phyloP scores from a whole-genome alignment of 2,113 vertebrate species.

The Tylochromis polylepis region DNA sequence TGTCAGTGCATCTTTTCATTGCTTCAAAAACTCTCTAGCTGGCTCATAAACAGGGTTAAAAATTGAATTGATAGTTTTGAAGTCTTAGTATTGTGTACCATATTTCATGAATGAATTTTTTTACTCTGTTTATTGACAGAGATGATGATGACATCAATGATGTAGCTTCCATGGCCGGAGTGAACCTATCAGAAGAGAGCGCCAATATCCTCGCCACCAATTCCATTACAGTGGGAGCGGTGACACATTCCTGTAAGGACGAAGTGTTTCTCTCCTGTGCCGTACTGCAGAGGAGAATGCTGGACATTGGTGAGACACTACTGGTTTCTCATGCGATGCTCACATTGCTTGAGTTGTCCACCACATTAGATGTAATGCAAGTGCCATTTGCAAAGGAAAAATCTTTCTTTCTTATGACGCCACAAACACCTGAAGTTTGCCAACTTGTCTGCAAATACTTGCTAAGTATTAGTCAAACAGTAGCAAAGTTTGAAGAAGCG shows the following conservation, averaged over 20 bases:
- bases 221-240: constrained; percentile 87
- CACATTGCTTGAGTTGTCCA: neutral
- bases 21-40: neutral
- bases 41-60: neutral
- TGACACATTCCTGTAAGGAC: constrained; percentile 93
- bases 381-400: neutral
- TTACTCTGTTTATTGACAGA: constrained; percentile 61
- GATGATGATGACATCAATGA: constrained; percentile 98
- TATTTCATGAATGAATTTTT: neutral
- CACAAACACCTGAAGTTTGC: neutral
- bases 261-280: constrained; percentile 87
- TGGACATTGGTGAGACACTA: constrained; percentile 83
- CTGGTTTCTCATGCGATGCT: neutral
- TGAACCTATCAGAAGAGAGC: constrained; percentile 93
- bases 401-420: neutral
- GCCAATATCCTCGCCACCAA: constrained; percentile 93
- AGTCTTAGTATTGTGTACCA: neutral
- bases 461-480: neutral
- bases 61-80: neutral
- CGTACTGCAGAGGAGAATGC: constrained; percentile 85
- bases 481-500: too few relatives aligned
- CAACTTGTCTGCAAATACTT: neutral
- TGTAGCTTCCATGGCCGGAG: constrained; percentile 96
- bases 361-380: neutral
- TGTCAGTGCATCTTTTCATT: neutral